Base-by-base conservation (phyloP, 2,888 invertebrate genomes). In the Dioctria rufipes region DNA sequence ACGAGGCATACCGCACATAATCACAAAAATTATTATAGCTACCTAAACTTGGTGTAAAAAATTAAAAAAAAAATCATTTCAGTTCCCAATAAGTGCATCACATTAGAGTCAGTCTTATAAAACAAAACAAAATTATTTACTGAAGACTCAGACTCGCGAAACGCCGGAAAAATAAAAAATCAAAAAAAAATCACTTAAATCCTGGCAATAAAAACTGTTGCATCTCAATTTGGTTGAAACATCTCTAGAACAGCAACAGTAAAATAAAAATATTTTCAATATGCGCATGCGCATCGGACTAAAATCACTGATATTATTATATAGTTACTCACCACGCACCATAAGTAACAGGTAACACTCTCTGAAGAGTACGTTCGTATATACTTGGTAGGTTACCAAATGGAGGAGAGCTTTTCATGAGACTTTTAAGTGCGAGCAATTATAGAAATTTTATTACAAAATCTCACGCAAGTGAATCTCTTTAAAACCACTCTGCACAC, bases 191-290 rank as follows among this genome's bases (percentile, higher is more conserved):
- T 81, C 77, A 80, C 80, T 65, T 67, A 80, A 58, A 77, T 80
- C 67, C 75, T 61, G 73, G 75, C 25, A 80, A 73, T 77, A 69
- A 75, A 80, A 65, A 61, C 80, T 63, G 80, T 81, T 81, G 81
- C 77, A 80, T 81, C 81, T 81, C 75, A 81, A 81, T 81, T 81
- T 81, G 81, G 66, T n/a, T n/a, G n/a, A n/a, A n/a, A n/a, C n/a
- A n/a, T n/a, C n/a, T n/a, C n/a, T n/a, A n/a, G n/a, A n/a, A n/a
- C 60, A 40, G 63, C 63, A 37, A 37, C 37, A 63, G 63, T 63
- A 63, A 63, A 63, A 63, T 37, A 4, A 60, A 5, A 25, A 60
- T 39, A 4, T 49, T n/a, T 43, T n/a, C n/a, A n/a, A 8, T 54
- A 40, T 58, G 43, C 43, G 58, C 73, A 42, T 58, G 11, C 73